phyloP scores from a whole-genome alignment of 2,113 vertebrate genomes.

The Macheiramphus alcinus region DNA sequence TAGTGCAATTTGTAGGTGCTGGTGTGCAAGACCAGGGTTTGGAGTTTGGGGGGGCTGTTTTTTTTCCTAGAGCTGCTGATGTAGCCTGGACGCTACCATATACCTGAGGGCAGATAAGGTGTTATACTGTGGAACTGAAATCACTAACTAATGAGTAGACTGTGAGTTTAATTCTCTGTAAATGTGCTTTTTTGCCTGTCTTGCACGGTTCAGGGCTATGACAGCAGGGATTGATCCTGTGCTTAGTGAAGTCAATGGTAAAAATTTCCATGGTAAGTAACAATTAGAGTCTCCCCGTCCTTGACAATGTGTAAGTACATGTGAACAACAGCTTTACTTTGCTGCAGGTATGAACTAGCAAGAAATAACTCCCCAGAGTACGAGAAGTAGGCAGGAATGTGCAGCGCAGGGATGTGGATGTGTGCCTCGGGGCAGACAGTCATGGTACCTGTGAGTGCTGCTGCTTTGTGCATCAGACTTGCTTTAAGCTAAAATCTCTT shows the following conservation, averaged over 20 bases:
- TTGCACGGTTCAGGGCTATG: neutral
- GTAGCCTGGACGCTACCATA: neutral
- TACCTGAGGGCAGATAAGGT: neutral
- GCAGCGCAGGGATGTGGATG: accelerated
- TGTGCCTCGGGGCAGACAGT: neutral
- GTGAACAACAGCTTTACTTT: neutral
- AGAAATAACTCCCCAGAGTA: neutral
- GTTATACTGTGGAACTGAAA: neutral
- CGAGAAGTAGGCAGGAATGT: neutral
- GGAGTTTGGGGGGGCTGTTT: neutral
- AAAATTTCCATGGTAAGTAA: neutral
- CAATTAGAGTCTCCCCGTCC: neutral
- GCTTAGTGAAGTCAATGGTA: neutral
- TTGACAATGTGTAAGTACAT: neutral
- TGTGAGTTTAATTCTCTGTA: neutral
- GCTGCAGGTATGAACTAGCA: slow-evolving; percentile 45
- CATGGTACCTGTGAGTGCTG: neutral
- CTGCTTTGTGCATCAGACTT: neutral
- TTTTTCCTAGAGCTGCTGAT: neutral
- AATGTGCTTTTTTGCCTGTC: neutral
- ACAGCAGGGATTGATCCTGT: neutral
- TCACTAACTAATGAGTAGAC: neutral
- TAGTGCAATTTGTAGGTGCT: neutral
- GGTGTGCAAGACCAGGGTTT: neutral
- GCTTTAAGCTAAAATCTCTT: neutral